phyloP scores from a whole-genome alignment of 2,113 vertebrate genomes.

The Lamprotornis superbus region DNA sequence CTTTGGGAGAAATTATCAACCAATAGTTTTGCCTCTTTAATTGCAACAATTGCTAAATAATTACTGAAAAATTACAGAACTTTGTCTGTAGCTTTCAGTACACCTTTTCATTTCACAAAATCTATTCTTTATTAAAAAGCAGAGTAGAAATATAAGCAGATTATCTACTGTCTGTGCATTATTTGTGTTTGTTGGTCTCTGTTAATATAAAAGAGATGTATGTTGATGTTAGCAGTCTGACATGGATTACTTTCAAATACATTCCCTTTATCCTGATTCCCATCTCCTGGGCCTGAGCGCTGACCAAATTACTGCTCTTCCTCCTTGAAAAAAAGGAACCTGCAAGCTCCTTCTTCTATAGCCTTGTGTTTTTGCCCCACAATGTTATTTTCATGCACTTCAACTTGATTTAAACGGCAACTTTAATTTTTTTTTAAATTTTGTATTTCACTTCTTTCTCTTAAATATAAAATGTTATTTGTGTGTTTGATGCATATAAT shows the following conservation, averaged over 20 bases:
- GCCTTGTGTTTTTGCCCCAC: not conserved
- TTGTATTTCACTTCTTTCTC: constrained; percentile 1
- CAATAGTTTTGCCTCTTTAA: not conserved
- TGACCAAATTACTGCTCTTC: not conserved
- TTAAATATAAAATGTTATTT: not conserved
- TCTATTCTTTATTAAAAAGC: constrained; percentile 6
- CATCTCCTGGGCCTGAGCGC: constrained; percentile 2
- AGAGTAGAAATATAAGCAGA: constrained; percentile 18
- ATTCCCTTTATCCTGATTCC: constrained; percentile 22
- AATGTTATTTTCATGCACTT: not conserved
- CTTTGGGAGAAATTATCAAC: not conserved
- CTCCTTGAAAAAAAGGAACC: not conserved
- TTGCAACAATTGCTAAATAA: not conserved
- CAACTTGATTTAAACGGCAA: not conserved
- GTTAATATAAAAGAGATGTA: constrained; percentile 46
- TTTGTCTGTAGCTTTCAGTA: constrained; percentile 16
- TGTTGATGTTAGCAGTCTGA: constrained; percentile 28
- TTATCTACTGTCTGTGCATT: not conserved
- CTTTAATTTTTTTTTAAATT: not conserved
- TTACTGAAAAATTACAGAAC: constrained; percentile 1
- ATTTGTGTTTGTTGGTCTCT: constrained; percentile 45
- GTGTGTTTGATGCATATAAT: not conserved
- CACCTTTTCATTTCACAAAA: not conserved
- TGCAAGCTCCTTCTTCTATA: not conserved
- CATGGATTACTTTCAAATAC: constrained; percentile 7